Base-by-base conservation (phyloP, 2,888 invertebrate species). In the Pomacea canaliculata region DNA sequence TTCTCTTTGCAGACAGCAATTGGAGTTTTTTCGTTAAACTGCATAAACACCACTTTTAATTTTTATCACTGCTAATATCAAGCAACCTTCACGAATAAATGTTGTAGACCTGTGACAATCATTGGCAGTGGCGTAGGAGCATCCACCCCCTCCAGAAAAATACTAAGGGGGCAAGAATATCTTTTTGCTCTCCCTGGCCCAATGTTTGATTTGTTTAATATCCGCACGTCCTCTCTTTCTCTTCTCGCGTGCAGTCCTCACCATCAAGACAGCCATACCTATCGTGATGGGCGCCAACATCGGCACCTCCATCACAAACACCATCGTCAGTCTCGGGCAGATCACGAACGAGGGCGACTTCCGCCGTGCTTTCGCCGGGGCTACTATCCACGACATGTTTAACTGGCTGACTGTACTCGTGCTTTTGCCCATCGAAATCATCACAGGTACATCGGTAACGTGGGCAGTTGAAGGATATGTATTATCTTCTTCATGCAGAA, bases 271-370 rank as follows among this genome's bases (percentile, higher is more conserved):
- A 27, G 93, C 93, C 9, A 92, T 93, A 76, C 93, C 92, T 1
- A 91, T 93, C 62, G 91, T 93, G 77, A 92, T 93, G 91, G 93
- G 93, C 0, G 92, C 92, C 65, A 93, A 93, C 83, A 91, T 93
- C 73, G 93, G 93, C 19, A 93, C 93, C 0, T 92, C 92, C 0
- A 91, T 93, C 16, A 93, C 93, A 62, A 93, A 92, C 83, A 92
- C 92, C 0, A 89, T 93, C 62, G 92, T 93, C 10, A 89, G 92
- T 10, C 83, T 92, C 62, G 90, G 89, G 0, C 91, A 92, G 84
- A 83, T 83, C 51, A 71, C 75, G 16, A 80, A 87, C 84, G 79
- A 91, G 27, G 86, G 90, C 27, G 90, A 91, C 82, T 93, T 93
- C 84, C 83, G 85, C 56, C 79, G 89, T 56, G 88, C 89, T 0